These are phyloP conservation scores for Troides aeacus DNA, from an alignment of 2,888 invertebrate genomes.

Conservation along the genomic window DNA sequence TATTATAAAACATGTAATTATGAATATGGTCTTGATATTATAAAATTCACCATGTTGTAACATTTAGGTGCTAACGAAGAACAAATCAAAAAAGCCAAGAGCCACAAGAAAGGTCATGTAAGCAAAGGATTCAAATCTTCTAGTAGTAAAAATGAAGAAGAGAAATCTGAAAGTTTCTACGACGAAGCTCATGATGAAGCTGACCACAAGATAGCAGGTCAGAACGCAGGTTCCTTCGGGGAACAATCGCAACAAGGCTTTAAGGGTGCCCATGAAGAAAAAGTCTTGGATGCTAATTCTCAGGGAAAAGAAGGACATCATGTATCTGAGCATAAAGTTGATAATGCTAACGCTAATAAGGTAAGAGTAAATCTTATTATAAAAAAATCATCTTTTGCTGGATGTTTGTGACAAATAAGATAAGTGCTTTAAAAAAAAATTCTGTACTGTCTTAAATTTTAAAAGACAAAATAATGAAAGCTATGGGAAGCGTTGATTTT, in stretches of 20 bases:
- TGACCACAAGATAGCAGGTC: constrained; percentile 78
- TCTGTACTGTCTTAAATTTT: too few species aligned
- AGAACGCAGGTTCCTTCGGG: constrained; percentile 80
- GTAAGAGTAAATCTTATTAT: constrained; percentile 44
- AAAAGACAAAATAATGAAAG: too few species aligned
- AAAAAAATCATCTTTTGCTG: too few species aligned
- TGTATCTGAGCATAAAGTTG: constrained; percentile 75
- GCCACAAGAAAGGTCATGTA: constrained; percentile 83
- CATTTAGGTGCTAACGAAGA: constrained; percentile 74
- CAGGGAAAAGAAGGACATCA: constrained; percentile 81
- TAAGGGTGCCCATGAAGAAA: constrained; percentile 82
- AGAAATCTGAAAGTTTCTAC: constrained; percentile 83
- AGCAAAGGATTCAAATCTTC: constrained; percentile 84
- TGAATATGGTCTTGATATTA: too few species aligned
- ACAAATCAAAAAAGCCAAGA: constrained; percentile 77
- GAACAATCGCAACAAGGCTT: constrained; percentile 78
- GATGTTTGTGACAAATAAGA: too few species aligned
- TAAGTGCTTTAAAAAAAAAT: too few species aligned
- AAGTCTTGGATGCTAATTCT: constrained; percentile 77
- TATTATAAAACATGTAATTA: too few species aligned
- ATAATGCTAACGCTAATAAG: constrained; percentile 81
- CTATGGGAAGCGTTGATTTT: too few species aligned
- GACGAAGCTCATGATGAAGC: constrained; percentile 84
- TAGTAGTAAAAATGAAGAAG: constrained; percentile 83
- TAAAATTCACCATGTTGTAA: too few species aligned